These are phyloP conservation scores for Nymphicus hollandicus DNA, from an alignment of 2,113 vertebrate genomes.

Conservation along the genomic window DNA sequence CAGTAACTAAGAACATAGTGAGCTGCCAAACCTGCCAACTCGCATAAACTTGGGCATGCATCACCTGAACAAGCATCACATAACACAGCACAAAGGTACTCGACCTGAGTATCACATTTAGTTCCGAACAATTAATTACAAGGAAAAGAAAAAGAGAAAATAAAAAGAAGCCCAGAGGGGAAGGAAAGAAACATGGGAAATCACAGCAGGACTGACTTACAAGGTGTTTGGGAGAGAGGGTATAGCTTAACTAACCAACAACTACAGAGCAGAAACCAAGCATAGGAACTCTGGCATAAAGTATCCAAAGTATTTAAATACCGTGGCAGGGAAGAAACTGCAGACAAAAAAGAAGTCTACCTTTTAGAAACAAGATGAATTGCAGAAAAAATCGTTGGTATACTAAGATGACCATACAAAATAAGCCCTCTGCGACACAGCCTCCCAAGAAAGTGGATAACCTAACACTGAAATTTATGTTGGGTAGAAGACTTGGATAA, in stretches of 20 bases:
- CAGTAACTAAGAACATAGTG: background rate
- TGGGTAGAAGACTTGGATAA: background rate
- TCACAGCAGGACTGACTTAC: background rate
- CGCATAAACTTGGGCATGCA: background rate
- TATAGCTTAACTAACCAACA: background rate
- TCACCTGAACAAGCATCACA: background rate
- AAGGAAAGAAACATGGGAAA: background rate
- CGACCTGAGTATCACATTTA: background rate
- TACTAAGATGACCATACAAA: background rate
- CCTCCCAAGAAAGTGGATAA: background rate
- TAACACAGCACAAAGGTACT: background rate
- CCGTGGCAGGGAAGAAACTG: background rate
- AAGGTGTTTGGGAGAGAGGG: background rate
- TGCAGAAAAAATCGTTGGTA: background rate
- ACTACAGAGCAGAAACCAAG: background rate
- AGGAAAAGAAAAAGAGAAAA: background rate
- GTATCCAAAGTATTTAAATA: background rate
- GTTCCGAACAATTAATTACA: background rate
- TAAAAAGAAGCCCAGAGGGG: background rate
- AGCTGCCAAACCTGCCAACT: background rate
- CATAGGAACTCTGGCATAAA: background rate
- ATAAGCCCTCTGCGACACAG: background rate
- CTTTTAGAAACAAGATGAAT: background rate
- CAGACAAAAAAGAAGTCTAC: background rate
- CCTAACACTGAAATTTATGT: background rate